Conservation (phyloP, 1,140 invertebrate species). For the Metaphire vulgaris region DNA sequence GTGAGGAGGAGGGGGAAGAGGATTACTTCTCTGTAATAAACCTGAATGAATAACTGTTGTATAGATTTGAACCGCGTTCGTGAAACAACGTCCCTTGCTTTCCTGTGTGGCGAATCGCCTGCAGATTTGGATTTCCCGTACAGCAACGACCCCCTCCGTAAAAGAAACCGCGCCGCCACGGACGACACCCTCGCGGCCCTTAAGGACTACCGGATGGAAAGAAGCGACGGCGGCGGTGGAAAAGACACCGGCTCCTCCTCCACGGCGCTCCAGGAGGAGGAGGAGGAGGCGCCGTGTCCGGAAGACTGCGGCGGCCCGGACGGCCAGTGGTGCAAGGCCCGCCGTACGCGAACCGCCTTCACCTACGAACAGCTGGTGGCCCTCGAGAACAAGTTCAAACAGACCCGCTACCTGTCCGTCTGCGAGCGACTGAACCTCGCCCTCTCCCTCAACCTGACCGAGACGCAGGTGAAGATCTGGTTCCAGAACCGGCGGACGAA, state of each 20-base stretch:
- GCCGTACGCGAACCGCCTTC: conserved; percentile 84
- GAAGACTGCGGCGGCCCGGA: neutral
- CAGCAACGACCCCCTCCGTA: too few relatives aligned
- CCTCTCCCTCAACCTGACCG: conserved; percentile 84
- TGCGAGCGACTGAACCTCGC: conserved; percentile 94
- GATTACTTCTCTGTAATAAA: too few relatives aligned
- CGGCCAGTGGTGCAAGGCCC: conserved; percentile 58
- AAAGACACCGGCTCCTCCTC: too few relatives aligned
- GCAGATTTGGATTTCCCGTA: too few relatives aligned
- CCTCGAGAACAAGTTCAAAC: conserved; percentile 99
- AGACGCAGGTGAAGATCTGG: conserved; percentile 86
- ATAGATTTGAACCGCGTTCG: too few relatives aligned
- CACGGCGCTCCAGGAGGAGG: too few relatives aligned
- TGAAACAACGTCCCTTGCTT: too few relatives aligned
- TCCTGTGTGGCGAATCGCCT: too few relatives aligned
- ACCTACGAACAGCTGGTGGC: conserved; percentile 93
- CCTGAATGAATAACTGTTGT: too few relatives aligned
- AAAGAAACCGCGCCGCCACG: neutral
- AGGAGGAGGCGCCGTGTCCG: too few relatives aligned
- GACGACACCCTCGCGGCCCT: neutral
- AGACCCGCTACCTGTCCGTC: conserved; percentile 91
- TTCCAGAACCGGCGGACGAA: conserved; percentile 85
- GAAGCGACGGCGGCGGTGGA: neutral
- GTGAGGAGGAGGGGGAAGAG: too few relatives aligned
- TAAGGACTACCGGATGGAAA: neutral